Conservation (phyloP, 2,113 vertebrate genomes). For the Alligator sinensis region DNA sequence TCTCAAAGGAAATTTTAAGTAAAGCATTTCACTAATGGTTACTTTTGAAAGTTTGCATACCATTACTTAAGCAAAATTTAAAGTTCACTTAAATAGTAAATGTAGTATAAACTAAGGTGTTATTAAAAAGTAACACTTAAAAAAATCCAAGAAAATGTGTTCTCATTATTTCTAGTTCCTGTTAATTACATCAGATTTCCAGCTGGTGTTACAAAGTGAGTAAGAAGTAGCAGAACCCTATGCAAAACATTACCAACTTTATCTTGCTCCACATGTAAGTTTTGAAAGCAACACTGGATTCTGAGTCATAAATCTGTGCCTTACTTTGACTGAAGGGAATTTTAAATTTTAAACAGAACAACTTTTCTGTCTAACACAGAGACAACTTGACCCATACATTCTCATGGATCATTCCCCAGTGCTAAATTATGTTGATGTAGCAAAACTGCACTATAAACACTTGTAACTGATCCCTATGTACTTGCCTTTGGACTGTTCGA, state of each 20-base stretch:
- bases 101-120: neutral
- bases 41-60: slow-evolving; percentile 4
- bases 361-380: neutral
- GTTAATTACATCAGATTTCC: neutral
- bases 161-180: neutral
- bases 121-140: neutral
- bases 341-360: neutral
- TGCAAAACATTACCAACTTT: neutral
- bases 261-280: neutral
- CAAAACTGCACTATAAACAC: neutral
- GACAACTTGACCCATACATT: neutral
- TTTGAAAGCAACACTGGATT: neutral
- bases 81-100: neutral
- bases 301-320: neutral
- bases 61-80: neutral
- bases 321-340: neutral
- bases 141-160: neutral
- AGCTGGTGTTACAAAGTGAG: neutral
- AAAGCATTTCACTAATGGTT: neutral
- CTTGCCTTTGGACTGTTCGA: neutral
- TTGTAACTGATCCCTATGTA: neutral
- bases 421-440: neutral
- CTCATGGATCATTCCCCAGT: neutral
- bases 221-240: neutral
- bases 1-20: slow-evolving; percentile 22